Percentiles rank a stretch among this genome's conserved stretches.
These are phyloP conservation scores for Sebastes reedi DNA, from an alignment of 2,797 vertebrate species.

Conservation along the genomic window DNA sequence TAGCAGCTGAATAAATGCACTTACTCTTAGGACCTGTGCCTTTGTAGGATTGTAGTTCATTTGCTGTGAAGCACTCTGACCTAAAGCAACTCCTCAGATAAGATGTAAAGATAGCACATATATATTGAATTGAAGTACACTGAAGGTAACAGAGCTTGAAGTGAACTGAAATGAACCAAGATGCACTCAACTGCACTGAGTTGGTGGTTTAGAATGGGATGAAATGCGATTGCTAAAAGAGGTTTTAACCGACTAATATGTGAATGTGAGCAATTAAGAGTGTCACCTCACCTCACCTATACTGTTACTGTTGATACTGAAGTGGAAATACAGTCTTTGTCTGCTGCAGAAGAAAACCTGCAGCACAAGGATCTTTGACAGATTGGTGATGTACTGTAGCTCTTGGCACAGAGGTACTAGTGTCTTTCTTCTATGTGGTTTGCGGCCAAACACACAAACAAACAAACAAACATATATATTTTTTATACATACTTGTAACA, in stretches of 20 bases:
- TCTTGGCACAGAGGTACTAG: not conserved
- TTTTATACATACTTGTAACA: not conserved
- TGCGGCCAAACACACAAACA: not conserved
- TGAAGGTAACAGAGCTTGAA: not conserved
- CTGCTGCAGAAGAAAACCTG: slow-evolving; percentile 2
- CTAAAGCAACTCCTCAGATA: not conserved
- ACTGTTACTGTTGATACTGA: not conserved
- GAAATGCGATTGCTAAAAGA: not conserved
- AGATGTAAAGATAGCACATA: slow-evolving; percentile 7
- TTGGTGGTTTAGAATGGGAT: not conserved
- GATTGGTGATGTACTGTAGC: slow-evolving; percentile 9
- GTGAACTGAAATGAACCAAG: not conserved
- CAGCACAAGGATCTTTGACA: slow-evolving; percentile 23
- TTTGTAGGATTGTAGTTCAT: slow-evolving; percentile 10
- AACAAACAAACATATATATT: not conserved
- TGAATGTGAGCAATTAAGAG: slow-evolving; percentile 2
- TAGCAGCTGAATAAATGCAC: slow-evolving; percentile 29
- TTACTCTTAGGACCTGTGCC: not conserved
- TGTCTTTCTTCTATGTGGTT: slow-evolving; percentile 1
- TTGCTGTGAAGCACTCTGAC: not conserved
- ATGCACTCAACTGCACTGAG: not conserved
- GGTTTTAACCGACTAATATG: not conserved
- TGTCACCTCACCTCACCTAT: not conserved
- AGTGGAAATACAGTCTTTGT: not conserved
- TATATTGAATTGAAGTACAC: not conserved